Evolutionary conservation across 2,113 vertebrate genomes (phyloP).

Genomic region (Microcebus lehilahytsara): DNA sequence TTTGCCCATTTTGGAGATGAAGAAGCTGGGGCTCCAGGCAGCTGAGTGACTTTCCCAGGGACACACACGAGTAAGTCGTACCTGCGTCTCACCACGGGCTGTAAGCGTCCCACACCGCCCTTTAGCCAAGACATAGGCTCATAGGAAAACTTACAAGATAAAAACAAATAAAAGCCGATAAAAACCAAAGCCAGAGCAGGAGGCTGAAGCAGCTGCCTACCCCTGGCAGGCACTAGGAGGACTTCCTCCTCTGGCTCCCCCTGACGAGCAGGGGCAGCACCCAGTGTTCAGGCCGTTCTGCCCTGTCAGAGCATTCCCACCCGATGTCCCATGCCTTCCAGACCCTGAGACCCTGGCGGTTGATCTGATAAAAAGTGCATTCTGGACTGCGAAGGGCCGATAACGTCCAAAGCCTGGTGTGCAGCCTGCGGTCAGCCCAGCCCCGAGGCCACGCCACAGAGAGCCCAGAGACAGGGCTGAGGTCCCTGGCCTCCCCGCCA

Average conservation of each 20-base stretch:
- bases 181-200: background rate
- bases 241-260: background rate
- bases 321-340: background rate
- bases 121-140: background rate
- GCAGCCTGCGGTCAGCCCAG: background rate
- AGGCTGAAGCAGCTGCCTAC: background rate
- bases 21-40: background rate
- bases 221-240: no score
- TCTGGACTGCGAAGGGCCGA: background rate
- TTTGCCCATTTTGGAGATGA: background rate
- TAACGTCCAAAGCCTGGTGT: background rate
- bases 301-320: background rate
- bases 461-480: background rate
- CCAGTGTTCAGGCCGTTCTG: background rate
- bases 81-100: background rate
- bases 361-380: background rate
- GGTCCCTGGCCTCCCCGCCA: background rate
- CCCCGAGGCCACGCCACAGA: background rate
- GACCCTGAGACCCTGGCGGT: background rate
- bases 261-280: background rate
- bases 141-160: background rate
- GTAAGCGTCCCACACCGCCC: rapidly evolving
- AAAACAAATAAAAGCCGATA: background rate
- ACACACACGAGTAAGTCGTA: background rate
- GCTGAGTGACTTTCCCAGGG: background rate